Conservation (phyloP, 2,888 invertebrate species). For the Apamea sordens region DNA sequence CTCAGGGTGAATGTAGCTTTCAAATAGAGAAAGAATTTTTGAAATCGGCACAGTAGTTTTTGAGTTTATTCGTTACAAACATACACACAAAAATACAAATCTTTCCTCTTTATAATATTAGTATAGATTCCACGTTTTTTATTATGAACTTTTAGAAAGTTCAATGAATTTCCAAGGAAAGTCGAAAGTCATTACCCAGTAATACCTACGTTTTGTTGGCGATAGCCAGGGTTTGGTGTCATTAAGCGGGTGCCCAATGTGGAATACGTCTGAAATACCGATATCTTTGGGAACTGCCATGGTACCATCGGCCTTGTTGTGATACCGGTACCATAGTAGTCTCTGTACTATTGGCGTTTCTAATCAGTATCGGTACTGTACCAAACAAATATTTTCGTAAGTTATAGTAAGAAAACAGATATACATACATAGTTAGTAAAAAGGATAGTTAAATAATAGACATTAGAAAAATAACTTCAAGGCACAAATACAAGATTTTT, state of each 20-base stretch:
- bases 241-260: too few relatives aligned
- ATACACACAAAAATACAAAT: too few relatives aligned
- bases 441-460: too few relatives aligned
- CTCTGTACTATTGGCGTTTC: too few relatives aligned
- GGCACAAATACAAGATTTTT: too few relatives aligned
- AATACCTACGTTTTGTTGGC: not conserved
- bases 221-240: not conserved
- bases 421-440: not conserved
- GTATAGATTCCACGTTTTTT: conserved; percentile 20
- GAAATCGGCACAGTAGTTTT: too few relatives aligned
- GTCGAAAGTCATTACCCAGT: conserved; percentile 6
- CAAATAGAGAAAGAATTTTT: too few relatives aligned
- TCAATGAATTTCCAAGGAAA: conserved; percentile 18
- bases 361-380: not conserved
- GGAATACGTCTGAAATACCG: not conserved
- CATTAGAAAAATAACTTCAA: not conserved
- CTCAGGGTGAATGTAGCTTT: too few relatives aligned
- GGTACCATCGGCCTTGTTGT: not conserved
- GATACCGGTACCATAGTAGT: not conserved
- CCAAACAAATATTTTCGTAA: not conserved
- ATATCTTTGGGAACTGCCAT: not conserved
- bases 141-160: conserved; percentile 37
- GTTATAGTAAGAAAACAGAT: too few relatives aligned
- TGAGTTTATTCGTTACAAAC: too few relatives aligned
- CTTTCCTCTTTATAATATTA: too few relatives aligned